Conservation (phyloP, 2,888 invertebrate genomes). For the Pheosia gnoma region DNA sequence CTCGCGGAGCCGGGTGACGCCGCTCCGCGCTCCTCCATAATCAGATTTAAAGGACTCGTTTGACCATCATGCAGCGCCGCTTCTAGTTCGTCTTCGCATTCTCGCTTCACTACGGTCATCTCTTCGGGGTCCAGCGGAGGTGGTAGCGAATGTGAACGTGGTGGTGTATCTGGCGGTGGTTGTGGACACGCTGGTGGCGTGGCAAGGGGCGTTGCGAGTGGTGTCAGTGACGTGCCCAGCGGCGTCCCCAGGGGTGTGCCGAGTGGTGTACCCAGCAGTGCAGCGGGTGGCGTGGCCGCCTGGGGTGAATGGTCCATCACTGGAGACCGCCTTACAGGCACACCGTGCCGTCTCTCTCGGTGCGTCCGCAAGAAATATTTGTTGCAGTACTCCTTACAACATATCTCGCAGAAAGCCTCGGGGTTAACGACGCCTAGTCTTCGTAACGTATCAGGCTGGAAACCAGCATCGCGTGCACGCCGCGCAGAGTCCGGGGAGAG, state of each 20-base stretch:
- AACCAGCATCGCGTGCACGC: constrained; percentile 88
- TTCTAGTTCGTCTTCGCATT: constrained; percentile 73
- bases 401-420: constrained; percentile 96
- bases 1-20: constrained; percentile 87
- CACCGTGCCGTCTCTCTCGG: constrained; percentile 96
- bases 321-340: constrained; percentile 78
- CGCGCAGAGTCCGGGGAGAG: constrained; percentile 85
- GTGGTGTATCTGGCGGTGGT: constrained; percentile 88
- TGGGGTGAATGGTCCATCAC: constrained; percentile 78
- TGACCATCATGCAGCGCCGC: constrained; percentile 84
- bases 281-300: constrained; percentile 62
- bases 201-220: constrained; percentile 87
- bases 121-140: constrained; percentile 65
- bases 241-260: constrained; percentile 40
- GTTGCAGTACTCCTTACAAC: constrained; percentile 96
- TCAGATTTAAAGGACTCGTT: constrained; percentile 91
- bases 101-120: constrained; percentile 81
- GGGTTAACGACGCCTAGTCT: constrained; percentile 92
- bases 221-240: constrained; percentile 43
- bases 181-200: constrained; percentile 86
- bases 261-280: constrained; percentile 38
- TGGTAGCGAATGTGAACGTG: constrained; percentile 61
- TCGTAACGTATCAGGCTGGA: constrained; percentile 89
- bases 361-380: constrained; percentile 96
- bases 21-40: constrained; percentile 86